Evolutionary conservation across 2,113 vertebrate species (phyloP).

Genomic region (Nannospalax galili): DNA sequence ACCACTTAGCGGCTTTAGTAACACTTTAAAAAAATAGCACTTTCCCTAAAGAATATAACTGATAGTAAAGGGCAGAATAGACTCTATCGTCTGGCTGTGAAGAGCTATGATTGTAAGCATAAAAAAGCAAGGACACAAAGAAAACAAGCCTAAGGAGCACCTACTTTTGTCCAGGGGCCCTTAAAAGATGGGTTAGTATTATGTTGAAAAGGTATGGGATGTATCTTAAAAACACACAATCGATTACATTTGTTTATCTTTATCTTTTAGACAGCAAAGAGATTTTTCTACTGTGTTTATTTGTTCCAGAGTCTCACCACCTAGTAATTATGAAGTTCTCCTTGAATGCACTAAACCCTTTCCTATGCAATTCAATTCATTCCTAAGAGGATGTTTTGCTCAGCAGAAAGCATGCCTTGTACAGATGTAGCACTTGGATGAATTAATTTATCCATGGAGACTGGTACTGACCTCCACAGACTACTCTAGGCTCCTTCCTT

Average conservation of each 20-base stretch:
- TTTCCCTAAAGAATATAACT: slow-evolving; percentile 40
- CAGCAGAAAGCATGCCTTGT: neutral
- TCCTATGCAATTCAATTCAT: slow-evolving; percentile 5
- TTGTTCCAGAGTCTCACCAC: slow-evolving; percentile 8
- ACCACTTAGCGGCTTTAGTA: neutral
- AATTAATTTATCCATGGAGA: neutral
- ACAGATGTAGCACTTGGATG: neutral
- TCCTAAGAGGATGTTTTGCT: slow-evolving; percentile 6
- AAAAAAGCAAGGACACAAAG: neutral
- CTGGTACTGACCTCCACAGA: neutral
- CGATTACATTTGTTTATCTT: slow-evolving; percentile 40
- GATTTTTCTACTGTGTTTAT: neutral
- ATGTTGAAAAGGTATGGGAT: neutral
- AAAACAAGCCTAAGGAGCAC: neutral
- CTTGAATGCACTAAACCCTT: slow-evolving; percentile 19
- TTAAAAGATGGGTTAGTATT: slow-evolving; percentile 36
- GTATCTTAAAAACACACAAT: neutral
- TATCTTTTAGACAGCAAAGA: slow-evolving; percentile 46
- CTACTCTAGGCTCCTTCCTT: neutral
- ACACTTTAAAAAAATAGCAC: neutral
- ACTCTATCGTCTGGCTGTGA: neutral
- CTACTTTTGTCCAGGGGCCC: neutral
- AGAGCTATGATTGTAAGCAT: neutral
- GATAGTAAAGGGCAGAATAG: slow-evolving; percentile 1
- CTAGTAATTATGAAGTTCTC: slow-evolving; percentile 48